Percentiles rank a stretch among this genome's conserved stretches.
phyloP scores from a whole-genome alignment of 2,888 invertebrate genomes.

The Callyntrura guangdongensis region DNA sequence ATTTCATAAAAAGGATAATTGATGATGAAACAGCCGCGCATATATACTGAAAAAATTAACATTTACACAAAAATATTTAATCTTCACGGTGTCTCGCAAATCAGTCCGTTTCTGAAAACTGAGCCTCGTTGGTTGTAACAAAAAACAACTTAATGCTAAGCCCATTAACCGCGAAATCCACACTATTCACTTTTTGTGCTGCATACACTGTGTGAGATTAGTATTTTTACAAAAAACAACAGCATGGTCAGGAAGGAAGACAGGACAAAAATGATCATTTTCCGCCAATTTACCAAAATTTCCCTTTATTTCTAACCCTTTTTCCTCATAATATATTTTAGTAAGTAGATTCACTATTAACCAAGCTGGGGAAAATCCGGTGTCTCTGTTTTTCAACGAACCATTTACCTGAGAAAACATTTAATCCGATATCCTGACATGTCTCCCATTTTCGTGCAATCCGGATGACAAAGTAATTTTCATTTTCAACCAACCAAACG shows the following conservation, averaged over 20 bases:
- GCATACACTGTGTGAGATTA: conserved; percentile 26
- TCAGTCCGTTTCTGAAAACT: background rate
- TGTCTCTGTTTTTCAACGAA: too few relatives aligned
- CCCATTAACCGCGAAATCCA: background rate
- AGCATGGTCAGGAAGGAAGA: background rate
- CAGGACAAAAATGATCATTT: background rate
- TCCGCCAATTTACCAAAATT: background rate
- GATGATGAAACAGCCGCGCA: too few relatives aligned
- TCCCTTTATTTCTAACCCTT: background rate
- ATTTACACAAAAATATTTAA: conserved; percentile 14
- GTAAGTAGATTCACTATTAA: too few relatives aligned
- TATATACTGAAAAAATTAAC: background rate
- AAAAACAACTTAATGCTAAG: background rate
- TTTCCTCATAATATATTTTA: background rate
- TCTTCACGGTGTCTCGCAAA: too few relatives aligned
- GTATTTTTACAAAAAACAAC: background rate
- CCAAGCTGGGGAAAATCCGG: too few relatives aligned
- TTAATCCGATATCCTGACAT: conserved; percentile 26
- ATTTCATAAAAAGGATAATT: conserved; percentile 46
- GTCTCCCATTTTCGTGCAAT: conserved; percentile 29
- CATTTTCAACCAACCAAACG: conserved; percentile 16
- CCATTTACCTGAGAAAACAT: background rate
- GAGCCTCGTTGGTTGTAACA: background rate
- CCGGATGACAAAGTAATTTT: conserved; percentile 44
- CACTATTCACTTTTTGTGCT: background rate